Evolutionary conservation across 2,888 invertebrate genomes (phyloP), one percentile per base, ranked within the genome.

Genomic region (Sceliomorpha sp.): DNA sequence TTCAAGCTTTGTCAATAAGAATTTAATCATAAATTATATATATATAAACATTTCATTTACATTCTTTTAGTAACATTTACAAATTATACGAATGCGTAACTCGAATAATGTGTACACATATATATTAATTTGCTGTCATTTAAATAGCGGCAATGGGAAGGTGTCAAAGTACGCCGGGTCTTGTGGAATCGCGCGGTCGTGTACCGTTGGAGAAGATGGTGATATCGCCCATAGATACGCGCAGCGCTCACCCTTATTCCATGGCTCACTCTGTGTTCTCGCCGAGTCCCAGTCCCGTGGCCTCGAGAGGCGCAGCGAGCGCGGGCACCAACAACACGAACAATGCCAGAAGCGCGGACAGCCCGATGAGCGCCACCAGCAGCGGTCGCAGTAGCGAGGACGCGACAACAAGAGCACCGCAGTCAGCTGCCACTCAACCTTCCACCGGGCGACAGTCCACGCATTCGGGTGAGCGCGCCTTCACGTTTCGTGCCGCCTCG

Each of bases 101-200:
- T n/a, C n/a, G n/a, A n/a, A n/a, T n/a, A 32, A 32, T 36, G 14
- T 36, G 34, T 45, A 80, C 89, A 86, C n/a, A n/a, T n/a, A n/a
- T n/a, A n/a, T n/a, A n/a, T n/a, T n/a, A n/a, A n/a, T n/a, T n/a
- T n/a, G n/a, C n/a, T n/a, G n/a, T n/a, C n/a, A n/a, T n/a, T n/a
- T n/a, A n/a, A n/a, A 76, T 90, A 96, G 97, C 96, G 90, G 96
- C 97, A 80, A 94, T 98, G 94, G 96, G 97, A 81, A 93, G 98
- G 84, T 97, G 98, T 89, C 96, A 96, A 87, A 98, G 98, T 80
- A 98, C 98, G 64, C 98, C 98, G 8, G 98, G 98, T 37, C 91
- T 98, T 80, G 95, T 98, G 79, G 98, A 98, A 90, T 96, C 97
- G 60, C 92, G 93, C 78, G 98, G 98, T 63, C 94, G 96, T 83